Evolutionary conservation across 2,113 vertebrate genomes (phyloP).

Genomic region (Micromys minutus): DNA sequence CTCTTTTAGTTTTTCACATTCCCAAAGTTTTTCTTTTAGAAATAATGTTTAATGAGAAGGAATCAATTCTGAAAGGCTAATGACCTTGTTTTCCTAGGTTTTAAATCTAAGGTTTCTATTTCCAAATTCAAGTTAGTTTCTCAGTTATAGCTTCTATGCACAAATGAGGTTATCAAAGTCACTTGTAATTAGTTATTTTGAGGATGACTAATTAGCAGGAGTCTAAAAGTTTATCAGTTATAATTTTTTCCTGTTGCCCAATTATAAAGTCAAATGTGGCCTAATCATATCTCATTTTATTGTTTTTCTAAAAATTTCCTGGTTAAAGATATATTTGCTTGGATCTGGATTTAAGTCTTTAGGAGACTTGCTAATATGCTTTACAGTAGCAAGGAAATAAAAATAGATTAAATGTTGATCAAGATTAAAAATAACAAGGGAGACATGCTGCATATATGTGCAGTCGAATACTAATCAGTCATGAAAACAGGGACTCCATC

Average conservation of each 20-base stretch:
- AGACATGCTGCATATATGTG: background rate
- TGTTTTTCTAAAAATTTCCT: conserved; percentile 1
- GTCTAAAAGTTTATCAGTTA: background rate
- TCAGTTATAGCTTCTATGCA: no score
- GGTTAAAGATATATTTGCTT: background rate
- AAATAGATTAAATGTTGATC: background rate
- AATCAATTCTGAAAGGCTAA: background rate
- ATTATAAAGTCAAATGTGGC: background rate
- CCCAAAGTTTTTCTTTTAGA: background rate
- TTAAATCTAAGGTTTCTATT: background rate
- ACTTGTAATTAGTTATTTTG: background rate
- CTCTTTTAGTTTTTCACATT: background rate
- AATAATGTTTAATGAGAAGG: background rate
- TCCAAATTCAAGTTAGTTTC: background rate
- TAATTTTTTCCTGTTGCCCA: background rate
- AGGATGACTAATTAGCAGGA: background rate
- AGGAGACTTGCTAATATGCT: background rate
- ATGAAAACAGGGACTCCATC: background rate
- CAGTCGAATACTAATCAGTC: background rate
- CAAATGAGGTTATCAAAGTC: background rate
- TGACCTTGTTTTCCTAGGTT: background rate
- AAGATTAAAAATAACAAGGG: background rate
- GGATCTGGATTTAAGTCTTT: background rate
- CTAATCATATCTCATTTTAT: background rate
- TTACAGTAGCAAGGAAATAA: background rate